Evolutionary conservation across 2,113 vertebrate genomes (phyloP), one percentile per base, ranked within the genome.

Genomic region (Amphiprion percula): DNA sequence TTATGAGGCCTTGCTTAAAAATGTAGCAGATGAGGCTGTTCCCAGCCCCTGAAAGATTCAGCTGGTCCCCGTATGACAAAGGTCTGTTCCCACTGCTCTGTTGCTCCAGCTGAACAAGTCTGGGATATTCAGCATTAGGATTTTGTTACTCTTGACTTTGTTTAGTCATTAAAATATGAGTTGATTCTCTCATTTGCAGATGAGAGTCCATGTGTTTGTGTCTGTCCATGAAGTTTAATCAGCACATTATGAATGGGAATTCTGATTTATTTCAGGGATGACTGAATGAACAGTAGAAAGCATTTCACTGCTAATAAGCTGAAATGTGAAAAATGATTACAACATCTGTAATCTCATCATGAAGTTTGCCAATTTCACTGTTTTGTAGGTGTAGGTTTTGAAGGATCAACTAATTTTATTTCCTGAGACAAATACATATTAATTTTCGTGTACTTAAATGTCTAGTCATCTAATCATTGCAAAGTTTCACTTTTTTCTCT

Each of bases 101-200:
- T 61, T 53, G 77, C 74, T 87, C 84, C 80, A 78, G 53, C 62
- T 87, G 66, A 90, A 74, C 58, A 69, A 68, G 50, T 77, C 68
- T 69, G 58, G 55, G 68, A 84, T 83, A 85, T 88, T 91, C 92
- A 91, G 88, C 80, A 90, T 91, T 62, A 80, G 74, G 88, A 92
- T 91, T 92, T 87, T 85, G 62, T 79, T 86, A 62, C 65, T 79
- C 67, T 79, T 74, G 69, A 85, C 72, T 85, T 79, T 73, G 70
- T 62, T 59, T 55, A 80, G 76, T 74, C 46, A 50, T 52, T 62
- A 77, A 76, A 62, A 47, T 84, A 80, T 74, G 77, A 37, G 26
- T 56, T 41, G 33, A 74, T 65, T 71, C 65, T 72, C 63, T 82
- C 55, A 9, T 21, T 69, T 39, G 14, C 19, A 33, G 62, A 58